Percentiles rank a stretch among this genome's conserved stretches.
Conservation (phyloP, 1,140 invertebrate genomes). For the Drosophila kikkawai region DNA sequence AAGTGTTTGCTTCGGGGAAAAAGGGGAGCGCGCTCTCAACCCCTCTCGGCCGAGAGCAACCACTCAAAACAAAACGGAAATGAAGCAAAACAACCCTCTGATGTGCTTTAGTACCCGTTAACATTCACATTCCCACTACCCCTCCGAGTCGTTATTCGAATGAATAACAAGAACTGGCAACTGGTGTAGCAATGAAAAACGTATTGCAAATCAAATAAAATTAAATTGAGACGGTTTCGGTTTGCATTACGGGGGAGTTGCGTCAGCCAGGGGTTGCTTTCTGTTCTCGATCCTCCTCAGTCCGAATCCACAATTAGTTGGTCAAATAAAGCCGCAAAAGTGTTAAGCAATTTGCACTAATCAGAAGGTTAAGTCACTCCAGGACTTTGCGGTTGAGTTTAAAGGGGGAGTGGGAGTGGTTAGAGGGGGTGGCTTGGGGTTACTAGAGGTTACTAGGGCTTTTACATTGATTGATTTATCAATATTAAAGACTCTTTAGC, state of each 20-base stretch:
- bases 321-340: constrained; percentile 82
- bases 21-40: constrained; percentile 56
- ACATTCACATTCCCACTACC: constrained; percentile 2
- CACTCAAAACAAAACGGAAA: constrained; percentile 81
- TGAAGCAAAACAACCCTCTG: constrained; percentile 73
- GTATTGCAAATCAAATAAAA: constrained; percentile 84
- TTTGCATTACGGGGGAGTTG: constrained; percentile 35
- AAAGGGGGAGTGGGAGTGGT: not conserved
- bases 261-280: constrained; percentile 7
- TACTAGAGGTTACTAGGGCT: constrained; percentile 12
- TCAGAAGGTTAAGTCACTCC: constrained; percentile 56
- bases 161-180: constrained; percentile 41
- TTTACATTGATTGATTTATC: not conserved
- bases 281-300: constrained; percentile 6
- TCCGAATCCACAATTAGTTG: constrained; percentile 75
- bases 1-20: constrained; percentile 56
- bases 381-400: constrained; percentile 23
- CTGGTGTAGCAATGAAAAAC: constrained; percentile 77
- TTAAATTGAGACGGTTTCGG: constrained; percentile 73
- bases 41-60: constrained; percentile 63
- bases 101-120: constrained; percentile 58
- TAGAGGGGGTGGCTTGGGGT: constrained; percentile 3
- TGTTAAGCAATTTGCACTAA: constrained; percentile 81
- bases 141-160: constrained; percentile 10
- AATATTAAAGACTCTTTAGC: not conserved